phyloP scores from a whole-genome alignment of 2,888 invertebrate genomes.

The Cephus runcator region DNA sequence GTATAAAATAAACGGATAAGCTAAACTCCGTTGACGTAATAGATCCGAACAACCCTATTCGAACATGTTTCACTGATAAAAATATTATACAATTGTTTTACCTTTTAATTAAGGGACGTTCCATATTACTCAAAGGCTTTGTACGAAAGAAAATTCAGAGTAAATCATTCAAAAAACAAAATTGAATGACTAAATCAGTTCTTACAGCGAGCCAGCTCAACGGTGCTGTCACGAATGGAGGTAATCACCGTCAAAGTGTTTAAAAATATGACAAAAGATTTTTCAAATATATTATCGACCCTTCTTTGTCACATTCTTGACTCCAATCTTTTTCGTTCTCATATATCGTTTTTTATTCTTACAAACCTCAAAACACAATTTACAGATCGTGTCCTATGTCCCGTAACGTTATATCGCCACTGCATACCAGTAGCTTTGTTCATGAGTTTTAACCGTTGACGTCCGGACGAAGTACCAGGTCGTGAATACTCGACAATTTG shows the following conservation, averaged over 20 bases:
- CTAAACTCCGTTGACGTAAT: too few relatives aligned
- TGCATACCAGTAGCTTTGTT: neutral
- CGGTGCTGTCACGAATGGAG: neutral
- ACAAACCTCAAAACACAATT: neutral
- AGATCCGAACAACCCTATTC: too few relatives aligned
- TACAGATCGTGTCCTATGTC: neutral
- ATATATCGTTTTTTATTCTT: neutral
- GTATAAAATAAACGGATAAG: too few relatives aligned
- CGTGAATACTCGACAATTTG: neutral
- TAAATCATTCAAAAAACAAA: too few relatives aligned
- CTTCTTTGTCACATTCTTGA: neutral
- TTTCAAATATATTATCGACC: neutral
- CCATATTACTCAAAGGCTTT: too few relatives aligned
- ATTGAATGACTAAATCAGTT: too few relatives aligned
- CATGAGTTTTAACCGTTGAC: neutral
- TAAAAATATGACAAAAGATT: neutral
- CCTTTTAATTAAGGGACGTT: too few relatives aligned
- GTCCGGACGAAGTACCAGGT: neutral
- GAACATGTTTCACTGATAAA: too few relatives aligned
- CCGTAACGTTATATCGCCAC: neutral
- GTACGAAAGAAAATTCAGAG: too few relatives aligned
- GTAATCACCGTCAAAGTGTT: too few relatives aligned
- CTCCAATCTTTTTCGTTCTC: neutral
- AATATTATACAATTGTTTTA: too few relatives aligned
- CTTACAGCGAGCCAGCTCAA: neutral